Evolutionary conservation across 2,888 invertebrate genomes (phyloP), one percentile per base, ranked within the genome.

Genomic region (Diaprepes abbreviatus): DNA sequence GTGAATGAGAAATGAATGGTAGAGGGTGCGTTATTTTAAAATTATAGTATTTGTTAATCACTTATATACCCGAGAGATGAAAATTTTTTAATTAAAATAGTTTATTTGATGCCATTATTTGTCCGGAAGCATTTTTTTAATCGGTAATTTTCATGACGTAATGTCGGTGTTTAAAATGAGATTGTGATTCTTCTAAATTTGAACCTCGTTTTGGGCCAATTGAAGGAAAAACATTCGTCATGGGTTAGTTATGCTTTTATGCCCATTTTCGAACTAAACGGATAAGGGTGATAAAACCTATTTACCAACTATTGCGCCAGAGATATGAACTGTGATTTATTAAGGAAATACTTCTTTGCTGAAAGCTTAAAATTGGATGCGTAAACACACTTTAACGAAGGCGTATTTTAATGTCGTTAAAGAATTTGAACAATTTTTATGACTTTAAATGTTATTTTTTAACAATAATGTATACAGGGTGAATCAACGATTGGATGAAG

Each of bases 231-330:
- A 21, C 14, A n/a, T 21, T 21, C 17, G 43, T 43, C 43, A 24
- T 24, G 5, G 24, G 24, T 4, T 24, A 3, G 19, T 43, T 17
- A n/a, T 17, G 1, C 12, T 38, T 16, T 54, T 54, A n/a, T 54
- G 19, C 31, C 19, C 33, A 35, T 54, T 33, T 48, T 16, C 16
- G 17, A 50, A 50, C 21, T 33, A 21, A 24, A 50, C 54, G 54
- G 54, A 54, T 35, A 54, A 33, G 35, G 35, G 19, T 24, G 35
- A 35, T 54, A 54, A 54, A 54, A 54, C 6, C 16, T 54, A 19
- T 54, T 54, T 54, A 33, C 33, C 35, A 35, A 54, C 54, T 19
- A 54, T 35, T 35, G 35, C 43, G 24, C 28, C 19, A 43, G 43
- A 21, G 7, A n/a, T 21, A 1, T 7, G 21, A 7, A 21, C 19